phyloP scores from a whole-genome alignment of 1,140 invertebrate species.

The Muscidifurax raptorellus region DNA sequence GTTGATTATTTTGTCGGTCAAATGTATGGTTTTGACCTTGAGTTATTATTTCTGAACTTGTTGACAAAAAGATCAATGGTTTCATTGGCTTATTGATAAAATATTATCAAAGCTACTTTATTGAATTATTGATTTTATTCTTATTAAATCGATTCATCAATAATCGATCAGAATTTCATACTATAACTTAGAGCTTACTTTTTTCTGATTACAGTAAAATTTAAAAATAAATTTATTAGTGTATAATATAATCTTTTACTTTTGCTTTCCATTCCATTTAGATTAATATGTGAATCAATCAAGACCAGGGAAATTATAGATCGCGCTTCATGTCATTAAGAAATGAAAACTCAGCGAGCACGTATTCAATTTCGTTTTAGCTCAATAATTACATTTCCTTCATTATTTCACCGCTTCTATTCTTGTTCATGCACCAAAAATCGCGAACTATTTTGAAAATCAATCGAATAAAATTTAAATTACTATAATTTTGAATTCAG shows the following conservation, averaged over 20 bases:
- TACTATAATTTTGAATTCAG: not conserved
- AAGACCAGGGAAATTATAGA: not conserved
- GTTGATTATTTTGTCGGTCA: slow-evolving; percentile 31
- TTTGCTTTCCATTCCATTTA: not conserved
- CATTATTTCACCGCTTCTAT: not conserved
- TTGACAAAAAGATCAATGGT: no score
- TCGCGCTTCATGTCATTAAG: not conserved
- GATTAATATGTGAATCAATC: no score
- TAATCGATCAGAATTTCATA: no score
- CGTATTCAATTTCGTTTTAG: not conserved
- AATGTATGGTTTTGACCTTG: not conserved
- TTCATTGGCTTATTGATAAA: no score
- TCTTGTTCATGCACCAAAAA: not conserved
- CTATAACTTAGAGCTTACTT: no score
- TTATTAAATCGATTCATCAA: no score
- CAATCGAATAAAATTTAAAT: not conserved
- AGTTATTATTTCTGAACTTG: no score
- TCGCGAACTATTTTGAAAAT: not conserved
- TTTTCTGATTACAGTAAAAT: no score
- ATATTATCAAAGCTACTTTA: no score
- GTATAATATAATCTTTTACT: no score
- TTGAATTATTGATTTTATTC: no score
- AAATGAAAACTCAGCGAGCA: not conserved
- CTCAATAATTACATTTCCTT: not conserved
- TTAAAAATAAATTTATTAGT: no score